A percentile compares a stretch with the other conserved stretches of the same genome.
phyloP scores from a whole-genome alignment of 2,797 vertebrate species.

The Sebastes glaucus region DNA sequence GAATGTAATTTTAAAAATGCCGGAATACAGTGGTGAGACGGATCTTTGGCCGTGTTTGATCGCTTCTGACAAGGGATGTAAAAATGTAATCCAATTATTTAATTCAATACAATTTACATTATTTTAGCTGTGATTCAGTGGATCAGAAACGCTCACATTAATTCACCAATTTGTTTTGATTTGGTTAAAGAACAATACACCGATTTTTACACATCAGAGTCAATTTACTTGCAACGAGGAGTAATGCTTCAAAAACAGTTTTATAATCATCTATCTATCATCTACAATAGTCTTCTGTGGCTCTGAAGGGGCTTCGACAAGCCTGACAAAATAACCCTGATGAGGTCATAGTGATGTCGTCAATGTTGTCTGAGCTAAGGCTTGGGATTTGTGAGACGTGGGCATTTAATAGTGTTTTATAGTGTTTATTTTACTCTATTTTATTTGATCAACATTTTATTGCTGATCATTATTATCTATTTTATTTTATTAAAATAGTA shows the following conservation, averaged over 20 bases:
- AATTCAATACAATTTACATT: conserved; percentile 12
- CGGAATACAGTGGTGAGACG: conserved; percentile 1
- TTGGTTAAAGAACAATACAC: background rate
- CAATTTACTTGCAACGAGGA: background rate
- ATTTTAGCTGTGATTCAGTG: conserved; percentile 2
- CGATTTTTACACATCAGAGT: background rate
- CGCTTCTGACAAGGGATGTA: conserved; percentile 10
- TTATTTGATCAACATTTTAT: background rate
- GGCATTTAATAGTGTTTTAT: no score
- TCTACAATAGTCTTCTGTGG: no score
- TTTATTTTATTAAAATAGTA: no score
- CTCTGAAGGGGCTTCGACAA: no score
- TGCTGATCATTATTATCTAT: no score
- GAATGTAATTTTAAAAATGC: conserved; percentile 28
- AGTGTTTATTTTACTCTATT: no score
- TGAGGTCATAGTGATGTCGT: background rate
- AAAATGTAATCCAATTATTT: conserved; percentile 23
- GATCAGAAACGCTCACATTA: background rate
- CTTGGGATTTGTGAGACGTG: no score
- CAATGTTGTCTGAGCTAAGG: background rate
- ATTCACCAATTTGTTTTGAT: conserved; percentile 20
- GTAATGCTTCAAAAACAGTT: background rate
- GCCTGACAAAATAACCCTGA: background rate
- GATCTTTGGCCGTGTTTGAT: conserved; percentile 18
- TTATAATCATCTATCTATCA: no score